Percentiles rank a stretch among this genome's conserved stretches.
These are phyloP conservation scores for Agapornis canus DNA, from an alignment of 2,797 vertebrate genomes.

Conservation along the genomic window DNA sequence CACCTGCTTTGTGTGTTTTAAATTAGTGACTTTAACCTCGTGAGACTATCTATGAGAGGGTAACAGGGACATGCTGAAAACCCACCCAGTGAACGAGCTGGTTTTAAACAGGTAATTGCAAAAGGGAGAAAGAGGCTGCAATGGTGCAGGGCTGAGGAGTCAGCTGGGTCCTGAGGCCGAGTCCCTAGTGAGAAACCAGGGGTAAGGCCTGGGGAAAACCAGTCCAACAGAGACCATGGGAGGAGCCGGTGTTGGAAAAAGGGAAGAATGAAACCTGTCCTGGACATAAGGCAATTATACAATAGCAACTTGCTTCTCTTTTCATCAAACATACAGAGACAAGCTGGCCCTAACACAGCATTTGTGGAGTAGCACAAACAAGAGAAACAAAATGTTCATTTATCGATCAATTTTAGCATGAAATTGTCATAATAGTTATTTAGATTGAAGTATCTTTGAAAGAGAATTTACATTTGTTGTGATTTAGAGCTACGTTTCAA, in stretches of 20 bases:
- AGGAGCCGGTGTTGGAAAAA: neutral
- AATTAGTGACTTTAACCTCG: neutral
- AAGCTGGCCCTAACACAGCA: neutral
- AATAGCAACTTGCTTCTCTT: neutral
- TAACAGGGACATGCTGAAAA: neutral
- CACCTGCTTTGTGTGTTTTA: constrained; percentile 10
- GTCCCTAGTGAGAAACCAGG: neutral
- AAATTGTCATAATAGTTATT: neutral
- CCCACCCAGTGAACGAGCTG: neutral
- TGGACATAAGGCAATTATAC: neutral
- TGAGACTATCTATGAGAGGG: neutral
- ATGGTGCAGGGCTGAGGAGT: neutral
- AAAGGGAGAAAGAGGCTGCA: neutral
- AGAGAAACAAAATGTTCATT: neutral
- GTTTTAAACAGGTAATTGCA: neutral
- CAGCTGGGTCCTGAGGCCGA: neutral
- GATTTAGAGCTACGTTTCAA: neutral
- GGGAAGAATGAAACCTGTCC: neutral
- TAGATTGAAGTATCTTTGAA: neutral
- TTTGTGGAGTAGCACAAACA: neutral
- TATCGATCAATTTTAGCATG: neutral
- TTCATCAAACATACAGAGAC: neutral
- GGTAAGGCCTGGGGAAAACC: neutral
- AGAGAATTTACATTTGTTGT: neutral
- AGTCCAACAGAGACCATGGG: neutral